Percentiles rank a stretch among this genome's conserved stretches.
Evolutionary conservation across 2,797 vertebrate species (phyloP).

Genomic region (Merluccius polli): DNA sequence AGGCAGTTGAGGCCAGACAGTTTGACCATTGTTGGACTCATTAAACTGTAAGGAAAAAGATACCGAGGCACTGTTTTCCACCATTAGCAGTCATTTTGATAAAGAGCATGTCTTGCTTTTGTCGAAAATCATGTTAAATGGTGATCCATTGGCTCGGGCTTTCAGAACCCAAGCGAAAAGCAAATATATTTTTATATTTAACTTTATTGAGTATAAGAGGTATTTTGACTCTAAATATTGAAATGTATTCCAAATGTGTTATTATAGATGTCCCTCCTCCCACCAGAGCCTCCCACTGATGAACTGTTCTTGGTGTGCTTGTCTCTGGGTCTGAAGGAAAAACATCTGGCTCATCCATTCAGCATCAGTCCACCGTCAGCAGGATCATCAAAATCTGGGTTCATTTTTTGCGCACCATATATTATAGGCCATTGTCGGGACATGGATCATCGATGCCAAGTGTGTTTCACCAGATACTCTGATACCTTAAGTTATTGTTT

Average conservation of each 20-base stretch:
- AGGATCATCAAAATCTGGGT: constrained; percentile 4
- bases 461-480: constrained; percentile 16
- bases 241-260: no score
- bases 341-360: constrained; percentile 7
- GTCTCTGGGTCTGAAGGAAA: constrained; percentile 7
- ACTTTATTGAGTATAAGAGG: no score
- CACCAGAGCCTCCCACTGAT: no score
- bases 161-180: no score
- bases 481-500: constrained; percentile 15
- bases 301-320: constrained; percentile 8
- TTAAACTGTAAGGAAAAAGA: background rate
- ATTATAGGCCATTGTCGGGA: background rate
- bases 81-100: background rate
- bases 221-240: no score
- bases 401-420: background rate
- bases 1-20: background rate
- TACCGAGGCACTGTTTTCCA: no score
- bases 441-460: constrained; percentile 8
- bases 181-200: no score
- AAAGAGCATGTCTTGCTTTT: background rate
- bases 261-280: no score
- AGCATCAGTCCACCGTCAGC: constrained; percentile 10
- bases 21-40: background rate
- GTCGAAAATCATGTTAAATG: background rate
- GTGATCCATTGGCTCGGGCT: background rate